Evolutionary conservation across 1,140 invertebrate genomes (phyloP), one percentile per base, ranked within the genome.

Genomic region (Drosophila hydei): DNA sequence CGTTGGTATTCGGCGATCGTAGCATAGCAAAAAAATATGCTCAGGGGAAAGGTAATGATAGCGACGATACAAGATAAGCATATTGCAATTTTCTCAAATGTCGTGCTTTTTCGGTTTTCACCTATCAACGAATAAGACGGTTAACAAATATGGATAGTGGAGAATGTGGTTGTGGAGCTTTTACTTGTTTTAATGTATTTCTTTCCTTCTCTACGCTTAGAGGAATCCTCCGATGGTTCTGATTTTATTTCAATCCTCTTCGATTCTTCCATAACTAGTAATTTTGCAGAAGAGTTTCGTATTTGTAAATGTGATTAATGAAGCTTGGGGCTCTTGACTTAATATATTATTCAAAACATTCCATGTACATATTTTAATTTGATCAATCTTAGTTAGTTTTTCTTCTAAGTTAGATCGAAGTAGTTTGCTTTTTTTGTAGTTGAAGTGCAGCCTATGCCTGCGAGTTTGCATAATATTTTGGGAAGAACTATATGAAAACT

Each of bases 11-110:
- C 96, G 1, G 47, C 16, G 1, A 90, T 68, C 0, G 61, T 36
- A 93, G 96, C 96, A 77, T 96, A 95, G 79, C 95, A 96, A 90
- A 95, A 93, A 89, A 95, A 96, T 18, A 97, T 89, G 6, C 96
- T 96, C 79, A 97, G 94, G 2, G 97, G 96, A 59, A 97, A 94
- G 0, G 95, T 96, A 9, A 96, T 79, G 59, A 97, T 92, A 43
- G 97, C 92, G 3, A 97, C 87, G 11, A 96, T 64, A 63, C 96
- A 93, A 11, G 96, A 97, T 30, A 96, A 92, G 12, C 95, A 89
- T 3, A 95, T 96, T 1, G 97, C 95, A n/a, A 96, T 92, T 69
- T 95, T 93, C 89, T 98, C 97, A 18, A 75, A 69, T 0, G 12
- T 2, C 0, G 73, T 11, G 1, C 19, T 12, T 3, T 55, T 21